phyloP scores from a whole-genome alignment of 1,140 invertebrate genomes.

The Arctopsyche grandis region DNA sequence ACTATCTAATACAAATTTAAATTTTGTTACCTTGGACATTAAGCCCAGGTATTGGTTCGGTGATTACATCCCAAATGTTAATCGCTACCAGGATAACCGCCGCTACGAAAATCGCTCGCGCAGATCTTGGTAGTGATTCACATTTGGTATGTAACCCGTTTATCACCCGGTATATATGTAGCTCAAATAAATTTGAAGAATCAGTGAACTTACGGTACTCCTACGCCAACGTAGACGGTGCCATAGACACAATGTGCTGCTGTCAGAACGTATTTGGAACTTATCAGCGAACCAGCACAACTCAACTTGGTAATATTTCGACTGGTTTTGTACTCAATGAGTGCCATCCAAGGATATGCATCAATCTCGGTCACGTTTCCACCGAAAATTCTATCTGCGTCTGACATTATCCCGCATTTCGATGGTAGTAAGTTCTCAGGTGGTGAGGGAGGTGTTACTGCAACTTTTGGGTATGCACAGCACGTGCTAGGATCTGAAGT shows the following conservation, averaged over 20 bases:
- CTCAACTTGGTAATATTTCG: conserved; percentile 27
- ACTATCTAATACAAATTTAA: too few species aligned
- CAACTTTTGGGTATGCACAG: conserved; percentile 14
- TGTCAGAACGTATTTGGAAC: conserved; percentile 59
- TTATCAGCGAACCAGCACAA: conserved; percentile 61
- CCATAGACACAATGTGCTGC: conserved; percentile 61
- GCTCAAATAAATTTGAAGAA: too few species aligned
- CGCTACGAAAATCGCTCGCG: too few species aligned
- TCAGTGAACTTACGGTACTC: conserved; percentile 56
- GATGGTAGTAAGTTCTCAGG: conserved; percentile 55
- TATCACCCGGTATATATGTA: too few species aligned
- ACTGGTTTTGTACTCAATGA: conserved; percentile 70
- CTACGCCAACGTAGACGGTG: conserved; percentile 41
- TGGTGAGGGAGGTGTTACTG: neutral
- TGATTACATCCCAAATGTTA: too few species aligned
- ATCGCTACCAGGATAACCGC: too few species aligned
- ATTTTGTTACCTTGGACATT: too few species aligned
- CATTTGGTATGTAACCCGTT: too few species aligned
- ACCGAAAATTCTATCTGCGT: conserved; percentile 60
- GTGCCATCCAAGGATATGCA: conserved; percentile 78
- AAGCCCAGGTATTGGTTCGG: too few species aligned
- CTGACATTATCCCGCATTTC: conserved; percentile 57
- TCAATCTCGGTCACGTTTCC: conserved; percentile 60
- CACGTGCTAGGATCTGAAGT: conserved; percentile 38
- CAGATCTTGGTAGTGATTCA: too few species aligned